Evolutionary conservation across 2,888 invertebrate species (phyloP).

Genomic region (Glaucopsyche alexis): DNA sequence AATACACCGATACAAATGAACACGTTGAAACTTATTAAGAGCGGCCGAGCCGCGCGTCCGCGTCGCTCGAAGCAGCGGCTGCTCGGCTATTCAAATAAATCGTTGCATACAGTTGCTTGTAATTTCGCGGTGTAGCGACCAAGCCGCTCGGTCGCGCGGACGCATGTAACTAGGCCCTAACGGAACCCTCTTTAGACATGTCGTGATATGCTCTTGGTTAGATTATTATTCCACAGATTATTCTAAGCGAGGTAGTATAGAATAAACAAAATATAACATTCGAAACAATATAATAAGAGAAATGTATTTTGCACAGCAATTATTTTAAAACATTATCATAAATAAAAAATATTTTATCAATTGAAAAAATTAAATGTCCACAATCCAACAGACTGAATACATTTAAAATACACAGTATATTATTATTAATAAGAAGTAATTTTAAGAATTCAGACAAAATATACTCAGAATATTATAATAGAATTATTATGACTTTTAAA

Average conservation of each 20-base stretch:
- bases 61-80: too few relatives aligned
- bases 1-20: too few relatives aligned
- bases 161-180: too few relatives aligned
- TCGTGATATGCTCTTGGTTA: too few relatives aligned
- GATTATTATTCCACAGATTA: too few relatives aligned
- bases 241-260: background rate
- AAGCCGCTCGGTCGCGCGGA: too few relatives aligned
- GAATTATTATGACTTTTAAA: background rate
- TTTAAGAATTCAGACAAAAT: background rate
- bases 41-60: too few relatives aligned
- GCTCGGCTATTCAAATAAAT: too few relatives aligned
- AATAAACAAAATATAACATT: conserved; percentile 1
- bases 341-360: background rate
- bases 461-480: background rate
- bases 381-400: background rate
- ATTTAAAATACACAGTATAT: background rate
- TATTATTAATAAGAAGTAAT: background rate
- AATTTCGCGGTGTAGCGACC: too few relatives aligned
- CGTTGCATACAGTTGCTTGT: too few relatives aligned
- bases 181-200: too few relatives aligned
- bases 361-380: background rate
- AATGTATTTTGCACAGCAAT: conserved; percentile 20
- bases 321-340: background rate
- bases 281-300: conserved; percentile 21
- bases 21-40: too few relatives aligned